These are phyloP conservation scores for Drosophila aff. DNA, from an alignment of 1,140 invertebrate species.

Conservation along the genomic window DNA sequence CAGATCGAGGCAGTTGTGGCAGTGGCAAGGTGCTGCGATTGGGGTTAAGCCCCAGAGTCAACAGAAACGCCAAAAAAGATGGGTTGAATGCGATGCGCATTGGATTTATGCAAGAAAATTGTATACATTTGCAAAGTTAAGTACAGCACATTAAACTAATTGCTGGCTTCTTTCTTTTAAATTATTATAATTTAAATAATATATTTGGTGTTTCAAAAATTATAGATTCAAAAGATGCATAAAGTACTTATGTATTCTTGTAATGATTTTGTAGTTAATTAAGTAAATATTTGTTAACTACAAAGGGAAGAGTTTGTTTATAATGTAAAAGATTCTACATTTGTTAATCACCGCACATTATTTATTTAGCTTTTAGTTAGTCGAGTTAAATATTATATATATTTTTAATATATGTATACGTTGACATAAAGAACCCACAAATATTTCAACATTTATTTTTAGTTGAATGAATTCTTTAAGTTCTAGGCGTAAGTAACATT, in stretches of 20 bases:
- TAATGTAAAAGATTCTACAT: too few species aligned
- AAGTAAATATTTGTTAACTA: too few species aligned
- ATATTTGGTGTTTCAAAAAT: neutral
- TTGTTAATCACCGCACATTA: too few species aligned
- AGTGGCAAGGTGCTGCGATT: slow-evolving; percentile 49
- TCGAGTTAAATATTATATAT: neutral
- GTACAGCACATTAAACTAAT: slow-evolving; percentile 1
- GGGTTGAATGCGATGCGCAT: neutral
- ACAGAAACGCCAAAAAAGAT: slow-evolving; percentile 12
- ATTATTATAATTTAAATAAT: neutral
- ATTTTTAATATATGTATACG: neutral
- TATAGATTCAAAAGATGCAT: too few species aligned
- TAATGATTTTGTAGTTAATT: too few species aligned
- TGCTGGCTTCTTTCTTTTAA: neutral
- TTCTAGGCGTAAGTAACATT: neutral
- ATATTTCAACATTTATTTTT: neutral
- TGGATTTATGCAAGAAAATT: slow-evolving; percentile 36
- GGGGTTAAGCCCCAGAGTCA: slow-evolving; percentile 47
- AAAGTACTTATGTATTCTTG: too few species aligned
- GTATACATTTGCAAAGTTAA: slow-evolving; percentile 5
- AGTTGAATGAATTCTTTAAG: slow-evolving; percentile 2
- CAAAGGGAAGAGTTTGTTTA: too few species aligned
- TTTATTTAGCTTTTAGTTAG: neutral
- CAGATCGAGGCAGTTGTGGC: slow-evolving; percentile 25
- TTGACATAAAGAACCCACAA: neutral